A percentile compares a stretch with the other conserved stretches of the same genome.
phyloP scores from a whole-genome alignment of 2,113 vertebrate genomes.

The Sinocyclocheilus rhinocerous region DNA sequence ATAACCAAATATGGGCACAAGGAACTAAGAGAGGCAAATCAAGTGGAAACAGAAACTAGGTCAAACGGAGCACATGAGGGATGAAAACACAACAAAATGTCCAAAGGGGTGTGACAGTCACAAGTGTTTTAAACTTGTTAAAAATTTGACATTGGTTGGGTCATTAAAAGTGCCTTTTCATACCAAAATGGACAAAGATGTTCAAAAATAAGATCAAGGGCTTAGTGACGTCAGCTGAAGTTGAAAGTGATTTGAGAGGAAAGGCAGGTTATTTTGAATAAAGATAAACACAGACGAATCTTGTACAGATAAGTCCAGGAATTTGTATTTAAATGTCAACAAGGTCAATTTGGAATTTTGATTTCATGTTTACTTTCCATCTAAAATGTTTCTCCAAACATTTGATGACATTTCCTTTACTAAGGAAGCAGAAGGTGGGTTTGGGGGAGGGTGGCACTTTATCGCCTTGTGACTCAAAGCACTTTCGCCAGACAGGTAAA shows the following conservation, averaged over 20 bases:
- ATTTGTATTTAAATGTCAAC: not conserved
- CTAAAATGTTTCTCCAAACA: not conserved
- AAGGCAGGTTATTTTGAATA: not conserved
- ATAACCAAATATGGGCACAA: no score
- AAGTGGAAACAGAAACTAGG: no score
- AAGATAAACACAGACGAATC: not conserved
- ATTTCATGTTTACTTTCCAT: not conserved
- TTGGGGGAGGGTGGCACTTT: constrained; percentile 25
- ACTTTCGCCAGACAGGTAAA: constrained; percentile 39
- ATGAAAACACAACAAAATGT: no score
- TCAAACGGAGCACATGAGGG: no score
- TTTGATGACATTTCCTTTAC: constrained; percentile 24
- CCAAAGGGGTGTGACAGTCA: no score
- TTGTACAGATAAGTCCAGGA: not conserved
- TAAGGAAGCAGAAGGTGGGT: not conserved
- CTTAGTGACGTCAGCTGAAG: not conserved
- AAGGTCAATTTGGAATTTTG: not conserved
- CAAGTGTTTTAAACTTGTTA: no score
- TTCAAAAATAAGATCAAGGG: not conserved
- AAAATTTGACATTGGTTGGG: no score
- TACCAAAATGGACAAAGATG: not conserved
- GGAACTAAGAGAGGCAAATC: no score
- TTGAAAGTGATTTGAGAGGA: not conserved
- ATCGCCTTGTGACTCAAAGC: constrained; percentile 26
- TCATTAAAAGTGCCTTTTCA: not conserved